A percentile compares a stretch with the other conserved stretches of the same genome.
Conservation (phyloP, 2,113 vertebrate genomes). For the Ardeotis arabs region DNA sequence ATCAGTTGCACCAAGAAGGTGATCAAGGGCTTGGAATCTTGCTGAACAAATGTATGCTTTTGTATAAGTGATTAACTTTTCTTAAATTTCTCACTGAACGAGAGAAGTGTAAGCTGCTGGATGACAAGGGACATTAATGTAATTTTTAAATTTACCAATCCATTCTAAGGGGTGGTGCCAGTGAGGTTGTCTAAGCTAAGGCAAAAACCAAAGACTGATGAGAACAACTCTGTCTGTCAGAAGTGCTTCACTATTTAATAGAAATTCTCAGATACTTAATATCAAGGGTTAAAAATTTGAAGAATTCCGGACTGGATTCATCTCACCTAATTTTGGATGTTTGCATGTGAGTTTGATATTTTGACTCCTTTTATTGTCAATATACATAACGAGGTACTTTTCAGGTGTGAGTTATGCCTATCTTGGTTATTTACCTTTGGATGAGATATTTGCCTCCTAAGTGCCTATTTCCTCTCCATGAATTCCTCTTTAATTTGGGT, state of each 20-base stretch:
- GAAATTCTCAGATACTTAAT: not conserved
- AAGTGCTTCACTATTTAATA: not conserved
- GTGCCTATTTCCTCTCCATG: not conserved
- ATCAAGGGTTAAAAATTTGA: not conserved
- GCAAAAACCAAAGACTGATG: not conserved
- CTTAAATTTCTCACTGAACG: not conserved
- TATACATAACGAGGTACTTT: not conserved
- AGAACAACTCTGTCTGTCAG: not conserved
- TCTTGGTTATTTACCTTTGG: not conserved
- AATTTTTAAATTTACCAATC: not conserved
- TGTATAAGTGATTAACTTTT: not conserved
- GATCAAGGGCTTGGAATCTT: not conserved
- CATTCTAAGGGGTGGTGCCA: not conserved
- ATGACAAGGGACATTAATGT: not conserved
- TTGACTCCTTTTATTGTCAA: rapidly evolving
- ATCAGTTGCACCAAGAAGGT: not conserved
- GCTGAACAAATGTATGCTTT: not conserved
- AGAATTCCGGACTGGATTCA: not conserved
- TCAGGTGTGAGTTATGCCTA: rapidly evolving
- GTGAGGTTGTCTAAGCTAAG: not conserved
- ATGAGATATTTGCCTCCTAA: not conserved
- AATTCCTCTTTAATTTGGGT: not conserved
- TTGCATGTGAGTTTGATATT: not conserved
- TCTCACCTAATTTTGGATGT: not conserved
- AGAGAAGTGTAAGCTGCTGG: not conserved